These are phyloP conservation scores for Ladona fulva DNA, from an alignment of 1,140 invertebrate species.

Conservation along the genomic window DNA sequence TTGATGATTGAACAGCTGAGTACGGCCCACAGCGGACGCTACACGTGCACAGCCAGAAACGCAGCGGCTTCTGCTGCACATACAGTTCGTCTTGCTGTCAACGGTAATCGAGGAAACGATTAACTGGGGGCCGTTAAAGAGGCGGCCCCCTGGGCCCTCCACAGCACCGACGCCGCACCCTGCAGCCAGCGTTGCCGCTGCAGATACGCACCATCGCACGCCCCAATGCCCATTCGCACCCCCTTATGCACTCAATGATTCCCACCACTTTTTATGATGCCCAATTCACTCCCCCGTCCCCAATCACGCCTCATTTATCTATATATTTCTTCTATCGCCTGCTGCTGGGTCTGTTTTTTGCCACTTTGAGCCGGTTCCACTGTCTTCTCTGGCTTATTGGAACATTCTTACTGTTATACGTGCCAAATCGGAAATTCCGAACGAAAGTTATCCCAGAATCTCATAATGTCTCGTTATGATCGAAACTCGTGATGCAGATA, in stretches of 20 bases:
- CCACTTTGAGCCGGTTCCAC: neutral
- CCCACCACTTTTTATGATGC: neutral
- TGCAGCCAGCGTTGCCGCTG: neutral
- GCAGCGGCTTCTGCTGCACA: constrained; percentile 35
- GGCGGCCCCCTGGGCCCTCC: neutral
- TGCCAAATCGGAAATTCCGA: too few relatives aligned
- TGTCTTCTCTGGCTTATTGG: neutral
- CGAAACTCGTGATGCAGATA: too few relatives aligned
- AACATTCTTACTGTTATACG: too few relatives aligned
- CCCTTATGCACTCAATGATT: neutral
- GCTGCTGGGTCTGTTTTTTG: neutral
- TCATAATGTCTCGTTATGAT: too few relatives aligned
- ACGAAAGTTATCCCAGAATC: too few relatives aligned
- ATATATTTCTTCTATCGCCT: neutral
- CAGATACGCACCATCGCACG: neutral
- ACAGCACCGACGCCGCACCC: neutral
- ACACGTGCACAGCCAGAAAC: constrained; percentile 42
- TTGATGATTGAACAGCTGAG: constrained; percentile 40
- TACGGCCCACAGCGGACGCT: constrained; percentile 40
- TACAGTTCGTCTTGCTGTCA: constrained; percentile 40
- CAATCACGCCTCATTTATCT: neutral
- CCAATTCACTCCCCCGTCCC: neutral
- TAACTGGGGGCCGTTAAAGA: neutral
- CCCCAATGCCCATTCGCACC: neutral
- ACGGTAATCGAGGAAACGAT: constrained; percentile 33